Percentiles rank a stretch among this genome's conserved stretches.
Conservation (phyloP, 2,797 vertebrate species). For the Argya squamiceps region DNA sequence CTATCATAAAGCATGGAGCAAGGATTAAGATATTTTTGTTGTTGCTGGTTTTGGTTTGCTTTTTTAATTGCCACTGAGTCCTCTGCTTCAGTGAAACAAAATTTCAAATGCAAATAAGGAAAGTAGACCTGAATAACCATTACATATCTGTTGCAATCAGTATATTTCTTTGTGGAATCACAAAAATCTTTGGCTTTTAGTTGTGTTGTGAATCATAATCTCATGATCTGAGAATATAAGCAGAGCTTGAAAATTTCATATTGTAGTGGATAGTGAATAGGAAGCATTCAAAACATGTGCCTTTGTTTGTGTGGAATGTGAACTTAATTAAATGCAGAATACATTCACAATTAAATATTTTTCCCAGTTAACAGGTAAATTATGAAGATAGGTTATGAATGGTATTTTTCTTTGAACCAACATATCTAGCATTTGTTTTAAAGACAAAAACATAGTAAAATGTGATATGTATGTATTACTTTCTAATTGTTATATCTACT, state of each 20-base stretch:
- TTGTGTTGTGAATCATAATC: slow-evolving; percentile 22
- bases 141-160: neutral
- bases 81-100: neutral
- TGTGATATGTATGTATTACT: neutral
- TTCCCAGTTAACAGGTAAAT: neutral
- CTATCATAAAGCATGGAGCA: neutral
- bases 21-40: neutral
- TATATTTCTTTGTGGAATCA: neutral
- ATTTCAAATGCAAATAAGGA: slow-evolving; percentile 2
- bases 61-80: neutral
- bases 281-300: neutral
- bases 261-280: neutral
- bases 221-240: neutral
- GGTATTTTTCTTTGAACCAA: neutral
- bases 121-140: neutral
- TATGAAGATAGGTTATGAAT: neutral
- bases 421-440: neutral
- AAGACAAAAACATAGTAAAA: neutral
- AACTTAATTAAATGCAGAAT: neutral
- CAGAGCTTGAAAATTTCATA: neutral
- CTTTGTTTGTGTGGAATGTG: neutral
- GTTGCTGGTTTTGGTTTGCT: neutral
- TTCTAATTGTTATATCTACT: neutral
- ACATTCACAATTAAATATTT: neutral
- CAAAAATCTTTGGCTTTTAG: neutral